Conservation (phyloP, 2,797 vertebrate species). For the Muraenolepis orangiensis region DNA sequence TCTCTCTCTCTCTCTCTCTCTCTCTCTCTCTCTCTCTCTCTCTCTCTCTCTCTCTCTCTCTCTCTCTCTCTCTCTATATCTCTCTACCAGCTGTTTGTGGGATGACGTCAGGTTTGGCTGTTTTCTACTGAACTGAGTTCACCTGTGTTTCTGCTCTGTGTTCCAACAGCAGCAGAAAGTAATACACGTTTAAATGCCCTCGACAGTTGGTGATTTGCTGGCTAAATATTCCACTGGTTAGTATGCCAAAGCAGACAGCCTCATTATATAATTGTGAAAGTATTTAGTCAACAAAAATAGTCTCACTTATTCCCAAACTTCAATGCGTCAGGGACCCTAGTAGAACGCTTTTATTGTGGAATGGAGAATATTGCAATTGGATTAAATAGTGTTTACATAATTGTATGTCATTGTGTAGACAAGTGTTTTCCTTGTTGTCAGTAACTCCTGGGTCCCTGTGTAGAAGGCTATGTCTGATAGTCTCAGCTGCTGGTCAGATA, state of each 20-base stretch:
- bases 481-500: too few relatives aligned
- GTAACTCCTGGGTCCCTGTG: not conserved
- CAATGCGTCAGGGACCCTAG: not conserved
- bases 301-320: not conserved
- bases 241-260: not conserved
- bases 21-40: not conserved
- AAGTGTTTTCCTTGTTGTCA: not conserved
- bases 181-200: not conserved
- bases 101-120: not conserved
- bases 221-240: not conserved
- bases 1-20: not conserved
- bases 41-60: not conserved
- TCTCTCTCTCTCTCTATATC: not conserved
- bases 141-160: not conserved
- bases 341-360: not conserved
- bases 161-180: not conserved
- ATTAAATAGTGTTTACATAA: not conserved
- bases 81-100: constrained; percentile 1
- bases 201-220: not conserved
- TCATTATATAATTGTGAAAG: not conserved
- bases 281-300: not conserved
- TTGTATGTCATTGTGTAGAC: not conserved
- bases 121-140: not conserved
- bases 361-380: not conserved
- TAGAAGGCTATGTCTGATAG: too few relatives aligned